These are phyloP conservation scores for Nomada ferruginata DNA, from an alignment of 2,888 invertebrate genomes.

Conservation along the genomic window DNA sequence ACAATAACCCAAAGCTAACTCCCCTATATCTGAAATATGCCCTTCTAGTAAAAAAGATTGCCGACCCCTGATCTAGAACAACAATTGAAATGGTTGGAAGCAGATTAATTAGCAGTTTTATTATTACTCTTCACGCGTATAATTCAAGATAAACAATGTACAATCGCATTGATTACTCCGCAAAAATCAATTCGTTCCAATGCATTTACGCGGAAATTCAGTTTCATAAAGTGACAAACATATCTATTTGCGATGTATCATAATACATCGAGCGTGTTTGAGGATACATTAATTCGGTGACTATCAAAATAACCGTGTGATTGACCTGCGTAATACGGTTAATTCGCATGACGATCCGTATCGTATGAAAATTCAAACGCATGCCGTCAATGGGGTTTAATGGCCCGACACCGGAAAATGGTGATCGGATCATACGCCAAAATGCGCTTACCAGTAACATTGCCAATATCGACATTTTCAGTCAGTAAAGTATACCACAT, in stretches of 20 bases:
- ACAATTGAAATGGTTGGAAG: no score
- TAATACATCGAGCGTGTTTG: conserved; percentile 44
- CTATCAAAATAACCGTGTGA: conserved; percentile 60
- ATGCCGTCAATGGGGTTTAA: conserved; percentile 54
- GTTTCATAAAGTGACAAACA: neutral
- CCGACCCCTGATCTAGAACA: no score
- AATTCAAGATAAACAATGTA: neutral
- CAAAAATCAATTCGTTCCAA: conserved; percentile 13
- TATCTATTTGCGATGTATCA: conserved; percentile 32
- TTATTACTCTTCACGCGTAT: no score
- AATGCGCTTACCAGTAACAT: conserved; percentile 34
- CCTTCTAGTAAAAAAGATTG: no score
- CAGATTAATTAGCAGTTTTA: no score
- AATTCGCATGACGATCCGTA: conserved; percentile 54
- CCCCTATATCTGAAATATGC: no score
- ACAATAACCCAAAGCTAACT: no score
- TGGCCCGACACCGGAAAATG: conserved; percentile 42
- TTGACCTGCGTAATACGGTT: conserved; percentile 54
- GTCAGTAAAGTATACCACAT: no score
- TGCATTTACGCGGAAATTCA: conserved; percentile 13
- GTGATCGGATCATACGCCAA: conserved; percentile 34
- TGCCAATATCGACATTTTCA: conserved; percentile 3
- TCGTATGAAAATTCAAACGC: conserved; percentile 62
- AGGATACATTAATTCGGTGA: conserved; percentile 56
- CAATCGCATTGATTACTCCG: conserved; percentile 5